Base-by-base conservation (phyloP, 2,888 invertebrate species). In the Lepidonotus clava region DNA sequence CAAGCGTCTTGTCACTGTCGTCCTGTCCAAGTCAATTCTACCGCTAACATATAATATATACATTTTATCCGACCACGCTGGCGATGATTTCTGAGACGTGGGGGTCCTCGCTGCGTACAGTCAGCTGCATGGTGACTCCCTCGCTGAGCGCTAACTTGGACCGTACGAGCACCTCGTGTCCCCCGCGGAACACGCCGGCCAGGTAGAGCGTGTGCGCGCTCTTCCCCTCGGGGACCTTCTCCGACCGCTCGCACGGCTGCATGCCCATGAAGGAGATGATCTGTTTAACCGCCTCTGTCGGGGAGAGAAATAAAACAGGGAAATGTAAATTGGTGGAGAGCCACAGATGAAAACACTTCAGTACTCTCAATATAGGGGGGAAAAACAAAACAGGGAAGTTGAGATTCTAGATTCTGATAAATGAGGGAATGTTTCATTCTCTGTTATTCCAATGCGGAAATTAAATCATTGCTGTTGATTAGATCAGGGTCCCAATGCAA, bases 121-220 rank as follows among this genome's bases (percentile, higher is more conserved):
- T 97, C 85, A 99, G 95, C 93, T 98, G 97, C 97, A 99, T 98
- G 1, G 98, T 98, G 0, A 99, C 97, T 0, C 94, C 94, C 34
- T 93, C 92, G 0, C 96, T 96, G n/a, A 98, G 95, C 0, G 96
- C 96, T 88, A 98, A 94, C 93, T 98, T 97, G 1, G 98, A 97
- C 88, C 97, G 95, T 0, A 98, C 97, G 86, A 99, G 95, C 41
- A 98, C 96, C 87, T 98, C 98, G 85, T 97, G 96, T 0, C 98
- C 98, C 0, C 98, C 98, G 87, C 99, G 96, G 94, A 98, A 99
- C 36, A 97, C 93, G 94, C 98, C 99, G 51, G 97, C 96, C 89
- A 98, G 95, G 85, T 96, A 95, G 51, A 98, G 95, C 0, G 96
- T 96, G 93, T 98, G 98, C 0, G 97, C 96, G 28, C 96, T 93